Conservation (phyloP, 2,113 vertebrate species). For the Mellivora capensis region DNA sequence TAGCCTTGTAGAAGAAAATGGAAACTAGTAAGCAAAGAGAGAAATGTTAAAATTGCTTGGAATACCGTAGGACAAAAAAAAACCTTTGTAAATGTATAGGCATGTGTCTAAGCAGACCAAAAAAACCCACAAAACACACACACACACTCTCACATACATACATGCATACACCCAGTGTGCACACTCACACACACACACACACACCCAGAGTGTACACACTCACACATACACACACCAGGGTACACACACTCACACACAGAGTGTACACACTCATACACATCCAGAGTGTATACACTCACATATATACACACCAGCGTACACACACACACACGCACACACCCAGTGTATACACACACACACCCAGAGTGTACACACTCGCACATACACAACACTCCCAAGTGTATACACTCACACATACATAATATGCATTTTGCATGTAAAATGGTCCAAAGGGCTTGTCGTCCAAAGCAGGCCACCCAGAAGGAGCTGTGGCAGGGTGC, state of each 20-base stretch:
- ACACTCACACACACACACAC: neutral
- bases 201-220: too few species aligned
- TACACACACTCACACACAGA: too few species aligned
- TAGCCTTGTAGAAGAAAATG: neutral
- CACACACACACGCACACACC: neutral
- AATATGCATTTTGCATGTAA: neutral
- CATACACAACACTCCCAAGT: neutral
- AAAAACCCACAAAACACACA: neutral
- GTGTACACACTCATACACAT: too few species aligned
- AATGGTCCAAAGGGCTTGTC: neutral
- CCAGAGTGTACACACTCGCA: too few species aligned
- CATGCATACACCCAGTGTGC: neutral
- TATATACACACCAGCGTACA: too few species aligned
- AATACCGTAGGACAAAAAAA: neutral
- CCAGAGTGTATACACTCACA: neutral
- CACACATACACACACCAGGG: too few species aligned
- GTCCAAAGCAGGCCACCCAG: neutral
- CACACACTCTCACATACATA: neutral
- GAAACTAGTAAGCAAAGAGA: neutral
- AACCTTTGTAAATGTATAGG: neutral
- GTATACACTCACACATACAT: neutral
- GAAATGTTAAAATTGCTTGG: neutral
- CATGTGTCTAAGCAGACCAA: neutral
- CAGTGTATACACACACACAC: neutral
- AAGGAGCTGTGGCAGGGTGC: accelerated